Base-by-base conservation (phyloP, 2,797 vertebrate genomes). In the Eremophila alpestris region DNA sequence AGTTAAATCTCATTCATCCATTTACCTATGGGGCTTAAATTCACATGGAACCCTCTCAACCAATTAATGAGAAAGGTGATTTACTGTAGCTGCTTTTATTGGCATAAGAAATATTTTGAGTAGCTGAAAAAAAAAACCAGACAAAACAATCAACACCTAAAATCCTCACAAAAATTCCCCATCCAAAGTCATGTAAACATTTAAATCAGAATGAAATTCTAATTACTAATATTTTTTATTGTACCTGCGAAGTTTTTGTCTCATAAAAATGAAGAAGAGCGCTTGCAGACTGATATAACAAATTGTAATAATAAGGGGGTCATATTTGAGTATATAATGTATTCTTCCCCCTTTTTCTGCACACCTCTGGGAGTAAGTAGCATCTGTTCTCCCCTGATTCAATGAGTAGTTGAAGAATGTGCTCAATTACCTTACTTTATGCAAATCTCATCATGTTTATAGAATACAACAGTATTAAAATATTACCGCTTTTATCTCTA, bases 391-490 rank as follows among this genome's bases (percentile, higher is more conserved):
- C n/a, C 19, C 5, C 27, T 56, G 30, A 36, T 79, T 79, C 78
- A 58, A 24, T 60, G 38, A 43, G 22, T 36, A 22, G 15, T 64
- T 87, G 63, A 91, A 87, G 74, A 84, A 87, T 89, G 67, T 51
- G 58, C 51, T 89, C 38, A 60, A 36, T 87, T 91, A 91, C 12
- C 27, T 84, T 78, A 63, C 38, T 73, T 83, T 87, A 75, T 89
- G 43, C 46, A 92, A 87, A 84, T 71, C 21, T 79, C 73, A 48
- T 2, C 1, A 27, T 41, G 9, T 86, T 78, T 81, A 45, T 27
- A 70, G 29, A 81, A 74, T 32, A 11, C 5, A 68, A 78, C 2
- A 34, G 5, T 36, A 56, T 70, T 79, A 65, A 88, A 83, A 77
- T 62, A 58, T 29, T 82, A 21, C 4, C 3, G 34, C 12, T 49